Base-by-base conservation (phyloP, 2,888 invertebrate species). In the Pharmacophagus antenor region DNA sequence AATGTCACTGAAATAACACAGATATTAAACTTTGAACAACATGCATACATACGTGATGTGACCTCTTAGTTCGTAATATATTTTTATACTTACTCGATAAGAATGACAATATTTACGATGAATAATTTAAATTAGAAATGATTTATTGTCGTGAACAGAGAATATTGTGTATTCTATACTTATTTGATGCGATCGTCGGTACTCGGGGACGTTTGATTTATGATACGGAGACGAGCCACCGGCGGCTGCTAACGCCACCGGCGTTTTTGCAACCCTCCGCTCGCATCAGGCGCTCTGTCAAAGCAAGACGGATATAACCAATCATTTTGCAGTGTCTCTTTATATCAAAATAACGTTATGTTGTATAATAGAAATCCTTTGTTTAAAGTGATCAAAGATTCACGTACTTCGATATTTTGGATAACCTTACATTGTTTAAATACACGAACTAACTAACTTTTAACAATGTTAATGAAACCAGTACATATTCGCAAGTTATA, bases 131-230 rank as follows among this genome's bases (percentile, higher is more conserved):
- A 70, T 67, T 57, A 72, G 64, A 67, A 69, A 70, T 74, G 72
- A 70, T 70, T 73, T 73, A 75, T 79, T 71, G 73, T 74, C 71
- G 74, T 67, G 65, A 72, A 70, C 73, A 74, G 69, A 71, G 70
- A 70, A 70, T 67, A 69, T 70, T 62, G 70, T 75, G 73, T 77
- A 74, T 76, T 79, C 74, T 82, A 79, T 81, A 78, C 74, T 79
- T 79, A 78, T 76, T 72, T 77, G 76, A 75, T 78, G 76, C 72
- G 74, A 79, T 72, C 69, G 79, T 77, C 79, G 75, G 78, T 71
- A 82, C 83, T 82, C 85, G 84, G 82, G 84, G 82, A 78, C 77
- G 80, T 85, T 85, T 89, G 88, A 88, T 88, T 88, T 88, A 89
- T 85, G 82, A 79, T 73, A 71, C 73, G 77, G 82, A 85, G 85